Evolutionary conservation across 2,797 vertebrate species (phyloP).

Genomic region (Pitangus sulphuratus): DNA sequence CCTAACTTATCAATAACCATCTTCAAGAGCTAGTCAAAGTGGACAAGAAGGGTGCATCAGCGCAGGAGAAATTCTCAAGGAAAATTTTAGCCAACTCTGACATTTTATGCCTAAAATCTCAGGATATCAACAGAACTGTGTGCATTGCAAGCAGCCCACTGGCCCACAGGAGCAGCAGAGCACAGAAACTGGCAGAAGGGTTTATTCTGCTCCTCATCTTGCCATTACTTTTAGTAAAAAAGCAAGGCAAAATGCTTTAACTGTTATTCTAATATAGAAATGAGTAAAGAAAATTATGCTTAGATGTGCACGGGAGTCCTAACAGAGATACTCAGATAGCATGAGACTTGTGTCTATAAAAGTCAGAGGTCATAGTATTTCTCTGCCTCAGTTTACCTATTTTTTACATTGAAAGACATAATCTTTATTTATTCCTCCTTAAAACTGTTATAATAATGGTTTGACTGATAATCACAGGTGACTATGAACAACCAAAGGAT

Average conservation of each 20-base stretch:
- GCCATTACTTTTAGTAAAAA: background rate
- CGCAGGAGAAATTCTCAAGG: background rate
- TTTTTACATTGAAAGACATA: background rate
- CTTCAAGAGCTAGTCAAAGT: background rate
- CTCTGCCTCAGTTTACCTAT: background rate
- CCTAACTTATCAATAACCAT: background rate
- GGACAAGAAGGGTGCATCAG: background rate
- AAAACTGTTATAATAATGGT: background rate
- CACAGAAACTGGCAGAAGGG: background rate
- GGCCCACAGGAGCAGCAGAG: background rate
- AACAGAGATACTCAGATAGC: background rate
- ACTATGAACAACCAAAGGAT: background rate
- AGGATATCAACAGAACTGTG: background rate
- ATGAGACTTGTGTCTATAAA: background rate
- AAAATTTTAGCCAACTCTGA: background rate
- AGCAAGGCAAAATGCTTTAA: background rate
- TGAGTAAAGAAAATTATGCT: background rate
- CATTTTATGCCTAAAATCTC: background rate
- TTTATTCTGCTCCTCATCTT: background rate
- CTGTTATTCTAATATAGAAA: background rate
- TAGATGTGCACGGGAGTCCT: background rate
- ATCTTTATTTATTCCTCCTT: background rate
- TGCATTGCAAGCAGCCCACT: background rate
- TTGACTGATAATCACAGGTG: background rate
- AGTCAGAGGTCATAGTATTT: background rate